Conservation (phyloP, 2,113 vertebrate genomes). For the Gasterosteus nipponicus region DNA sequence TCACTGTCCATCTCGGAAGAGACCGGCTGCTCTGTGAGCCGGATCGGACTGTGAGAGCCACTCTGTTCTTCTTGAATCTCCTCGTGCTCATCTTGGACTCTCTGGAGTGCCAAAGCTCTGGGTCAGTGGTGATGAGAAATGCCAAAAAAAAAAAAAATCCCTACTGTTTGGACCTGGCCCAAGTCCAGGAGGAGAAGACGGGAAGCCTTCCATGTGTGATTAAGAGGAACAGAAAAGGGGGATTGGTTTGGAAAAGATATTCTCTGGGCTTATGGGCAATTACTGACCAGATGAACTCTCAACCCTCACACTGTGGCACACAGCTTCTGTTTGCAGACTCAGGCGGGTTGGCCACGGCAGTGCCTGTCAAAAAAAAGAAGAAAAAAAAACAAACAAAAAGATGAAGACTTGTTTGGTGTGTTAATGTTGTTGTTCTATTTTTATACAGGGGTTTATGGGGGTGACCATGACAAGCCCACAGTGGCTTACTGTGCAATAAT, state of each 20-base stretch:
- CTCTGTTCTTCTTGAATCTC: slow-evolving; percentile 55
- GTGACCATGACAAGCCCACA: slow-evolving; percentile 86
- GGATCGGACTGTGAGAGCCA: slow-evolving; percentile 17
- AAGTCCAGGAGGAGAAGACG: slow-evolving; percentile 58
- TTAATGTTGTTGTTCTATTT: slow-evolving; percentile 90
- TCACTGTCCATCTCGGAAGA: slow-evolving; percentile 30
- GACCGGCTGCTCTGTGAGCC: slow-evolving; percentile 36
- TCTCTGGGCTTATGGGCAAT: slow-evolving; percentile 44
- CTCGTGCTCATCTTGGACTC: slow-evolving; percentile 56
- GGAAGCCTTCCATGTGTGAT: slow-evolving; percentile 53
- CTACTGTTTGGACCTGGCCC: slow-evolving; percentile 68
- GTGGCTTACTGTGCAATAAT: slow-evolving; percentile 97
- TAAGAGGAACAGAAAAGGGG: slow-evolving; percentile 38
- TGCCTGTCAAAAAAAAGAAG: slow-evolving; percentile 74
- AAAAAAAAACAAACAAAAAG: slow-evolving; percentile 64
- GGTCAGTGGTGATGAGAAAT: slow-evolving; percentile 67
- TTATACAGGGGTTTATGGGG: slow-evolving; percentile 85
- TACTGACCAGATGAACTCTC: slow-evolving; percentile 62
- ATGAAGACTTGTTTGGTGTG: slow-evolving; percentile 84
- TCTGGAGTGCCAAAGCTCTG: slow-evolving; percentile 59
- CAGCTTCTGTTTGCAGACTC: slow-evolving; percentile 66
- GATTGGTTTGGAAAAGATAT: slow-evolving; percentile 56
- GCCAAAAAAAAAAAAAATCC: slow-evolving; percentile 60
- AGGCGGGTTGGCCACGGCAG: slow-evolving; percentile 64
- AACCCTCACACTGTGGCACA: slow-evolving; percentile 66